Evolutionary conservation across 2,888 invertebrate genomes (phyloP), one percentile per base, ranked within the genome.

Genomic region (Dolomedes plantarius): DNA sequence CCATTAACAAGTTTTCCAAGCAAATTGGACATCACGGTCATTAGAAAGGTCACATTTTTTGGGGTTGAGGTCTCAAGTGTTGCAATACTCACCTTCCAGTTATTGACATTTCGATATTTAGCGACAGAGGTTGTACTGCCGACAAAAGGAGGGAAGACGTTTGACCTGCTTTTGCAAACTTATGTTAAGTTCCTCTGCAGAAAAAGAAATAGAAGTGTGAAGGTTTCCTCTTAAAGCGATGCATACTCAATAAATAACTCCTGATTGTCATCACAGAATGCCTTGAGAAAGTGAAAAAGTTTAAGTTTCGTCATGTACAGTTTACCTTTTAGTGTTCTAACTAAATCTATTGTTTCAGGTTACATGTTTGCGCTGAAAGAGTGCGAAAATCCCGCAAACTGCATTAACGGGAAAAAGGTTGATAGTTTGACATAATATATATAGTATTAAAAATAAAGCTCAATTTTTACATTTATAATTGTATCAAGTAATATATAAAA

Each of bases 131-230:
- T 2, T 56, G 56, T 5, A 5, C 23, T 56, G 56, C 56, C 56
- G 56, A 56, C 56, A 56, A 56, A 9, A 36, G 11, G 23, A 56
- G 19, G 56, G 56, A 56, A 56, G 56, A 56, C 56, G 56, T 56
- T 56, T 56, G 56, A 56, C 56, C 56, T 23, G 56, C 23, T 56
- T 56, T 56, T 56, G 23, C 56, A 46, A 46, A 7, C 36, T 7
- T 7, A 46, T 16, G 2, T 6, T 1, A 23, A 56, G 19, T 56
- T 56, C 11, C 23, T 23, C 23, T 5, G 56, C 23, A 23, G 56
- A 23, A 3, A 56, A 23, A n/a, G n/a, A 56, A 56, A 23, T 56
- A 2, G 5, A 23, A 56, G 16, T 16, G 23, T 16, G 23, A 56
- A 56, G 56, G 56, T 56, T 56, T 46, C 46, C 7, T 13, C 6